Base-by-base conservation (phyloP, 35 echinoderm and acorn worm species). In the Ophiothrix spiculata region DNA sequence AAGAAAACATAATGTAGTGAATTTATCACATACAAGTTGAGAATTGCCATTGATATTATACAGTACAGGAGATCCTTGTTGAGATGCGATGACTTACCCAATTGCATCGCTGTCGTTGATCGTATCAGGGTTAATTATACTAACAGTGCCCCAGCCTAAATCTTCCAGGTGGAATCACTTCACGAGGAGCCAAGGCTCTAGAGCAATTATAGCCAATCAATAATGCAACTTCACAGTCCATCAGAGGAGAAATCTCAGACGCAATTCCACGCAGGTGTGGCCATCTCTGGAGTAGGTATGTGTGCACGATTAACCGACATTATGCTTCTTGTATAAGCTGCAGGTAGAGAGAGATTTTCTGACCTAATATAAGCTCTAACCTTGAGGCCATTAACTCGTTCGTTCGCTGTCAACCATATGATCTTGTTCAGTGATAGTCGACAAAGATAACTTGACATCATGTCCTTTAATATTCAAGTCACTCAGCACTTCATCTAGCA, bases 201-300 rank as follows among this genome's bases (percentile, higher is more conserved):
- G 92, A 37, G 38, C 92, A 94, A 76, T 90, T 90, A 60, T 90
- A 90, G 16, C 88, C 88, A 36, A 94, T 94, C 0, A 94, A 56
- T 12, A 95, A 31, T 0, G 85, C 93, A 31, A 91, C 80, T 31
- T 95, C 86, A 79, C 89, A 95, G 1, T 85, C 85, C 19, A 36
- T 31, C 16, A 80, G n/a, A 1, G 42, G 84, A 21, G 85, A 80
- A 1, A 95, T 37, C 16, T 64, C 33, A 35, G 87, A 1, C 19
- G 64, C 84, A 13, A 95, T 87, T 0, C 37, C 28, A 16, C 85
- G 14, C 35, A 95, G 42, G 49, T 95, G 89, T 19, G 93, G 74
- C 83, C 75, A 85, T 84, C 8, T 78, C 77, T 21, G 88, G 84
- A 37, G 85, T 92, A 29, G 90, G 90, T 1, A 92, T 88, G 38